Conservation (phyloP, 2,888 invertebrate genomes). For the Epinotia demarniana region DNA sequence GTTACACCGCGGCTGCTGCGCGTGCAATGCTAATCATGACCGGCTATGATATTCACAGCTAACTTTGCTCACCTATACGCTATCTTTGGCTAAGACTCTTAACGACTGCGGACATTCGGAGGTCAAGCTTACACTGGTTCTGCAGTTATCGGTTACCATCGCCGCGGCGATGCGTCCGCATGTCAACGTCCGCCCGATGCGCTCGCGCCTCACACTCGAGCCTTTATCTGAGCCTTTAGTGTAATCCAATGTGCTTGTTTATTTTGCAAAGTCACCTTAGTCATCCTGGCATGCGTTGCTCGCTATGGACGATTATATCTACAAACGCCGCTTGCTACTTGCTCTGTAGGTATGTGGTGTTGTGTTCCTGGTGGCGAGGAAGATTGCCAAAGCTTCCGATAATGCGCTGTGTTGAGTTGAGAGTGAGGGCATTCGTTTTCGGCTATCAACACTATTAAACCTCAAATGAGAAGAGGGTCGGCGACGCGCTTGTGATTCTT, state of each 20-base stretch:
- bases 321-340: too few species aligned
- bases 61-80: background rate
- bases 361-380: too few species aligned
- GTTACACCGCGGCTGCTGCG: constrained; percentile 65
- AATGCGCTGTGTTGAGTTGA: too few species aligned
- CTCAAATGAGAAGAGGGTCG: too few species aligned
- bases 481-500: too few species aligned
- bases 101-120: background rate
- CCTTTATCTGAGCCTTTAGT: constrained; percentile 34
- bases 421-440: too few species aligned
- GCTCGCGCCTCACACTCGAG: constrained; percentile 58
- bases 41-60: constrained; percentile 1
- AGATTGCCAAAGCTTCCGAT: too few species aligned
- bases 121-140: background rate
- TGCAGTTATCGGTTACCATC: background rate
- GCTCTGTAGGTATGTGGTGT: too few species aligned
- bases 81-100: background rate
- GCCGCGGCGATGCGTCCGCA: constrained; percentile 47
- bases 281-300: constrained; percentile 15
- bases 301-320: background rate
- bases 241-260: constrained; percentile 33
- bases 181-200: constrained; percentile 62
- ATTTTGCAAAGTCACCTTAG: constrained; percentile 33
- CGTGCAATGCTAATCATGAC: constrained; percentile 48
- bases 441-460: too few species aligned